Evolutionary conservation across 2,888 invertebrate species (phyloP), one percentile per base, ranked within the genome.

Genomic region (Drosophila neoperkinsi): DNA sequence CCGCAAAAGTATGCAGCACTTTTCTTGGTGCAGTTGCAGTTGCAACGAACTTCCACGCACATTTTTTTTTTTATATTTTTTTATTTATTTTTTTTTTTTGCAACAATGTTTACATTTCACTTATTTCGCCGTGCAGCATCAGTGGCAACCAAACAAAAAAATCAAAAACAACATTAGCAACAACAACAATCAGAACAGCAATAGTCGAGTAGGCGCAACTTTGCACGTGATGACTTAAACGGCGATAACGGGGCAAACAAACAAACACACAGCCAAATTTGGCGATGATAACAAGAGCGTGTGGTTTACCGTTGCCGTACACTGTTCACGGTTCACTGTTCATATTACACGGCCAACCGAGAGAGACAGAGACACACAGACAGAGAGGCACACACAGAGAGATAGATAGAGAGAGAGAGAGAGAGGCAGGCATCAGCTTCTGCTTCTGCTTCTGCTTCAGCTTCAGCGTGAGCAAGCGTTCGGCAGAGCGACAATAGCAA

Each of bases 51-150:
- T 36, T 33, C 34, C 16, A 9, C 46, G 41, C 58, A 59, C 56
- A 52, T 28, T 6, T 33, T 46, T 28, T 6, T 33, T 55, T 64
- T 38, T 21, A 31, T 0, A 33, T 21, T 43, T 43, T 21, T 41
- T 41, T 21, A 43, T n/a, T n/a, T 46, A 2, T 60, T 58, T 56
- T 25, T 31, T 28, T 4, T 33, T 60, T 64, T 36, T 33, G n/a
- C 56, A 28, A 28, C 49, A 65, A 58, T 81, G 78, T 79, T 78
- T 78, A 77, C 77, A 65, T 79, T 71, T 82, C 71, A 85, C 74
- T 74, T 66, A 34, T 25, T 60, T 68, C 41, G 5, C 18, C 36
- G 36, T 18, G 31, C 25, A 56, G 50, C 50, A 30, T 5, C 50
- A 41, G 58, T 46, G 46, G 58, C 38, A 61, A 53, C 31, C 33